Percentiles rank a stretch among this genome's conserved stretches.
Evolutionary conservation across 2,797 vertebrate species (phyloP).

Genomic region (Eulemur coronatus): DNA sequence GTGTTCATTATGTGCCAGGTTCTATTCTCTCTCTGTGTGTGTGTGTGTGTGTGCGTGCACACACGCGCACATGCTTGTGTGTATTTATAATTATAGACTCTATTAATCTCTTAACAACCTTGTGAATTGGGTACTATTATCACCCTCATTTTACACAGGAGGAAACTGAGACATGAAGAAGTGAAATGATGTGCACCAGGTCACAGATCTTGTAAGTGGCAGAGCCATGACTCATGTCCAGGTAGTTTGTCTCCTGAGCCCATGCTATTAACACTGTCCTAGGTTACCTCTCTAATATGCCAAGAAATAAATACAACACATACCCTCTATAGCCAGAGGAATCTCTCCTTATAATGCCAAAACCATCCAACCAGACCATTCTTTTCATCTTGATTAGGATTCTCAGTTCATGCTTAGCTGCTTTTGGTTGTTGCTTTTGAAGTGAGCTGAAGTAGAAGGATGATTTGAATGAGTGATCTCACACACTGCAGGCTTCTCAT

Average conservation of each 20-base stretch:
- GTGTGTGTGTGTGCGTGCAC: neutral
- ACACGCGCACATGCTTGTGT: neutral
- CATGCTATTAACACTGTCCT: neutral
- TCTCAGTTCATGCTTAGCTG: neutral
- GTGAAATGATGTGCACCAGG: neutral
- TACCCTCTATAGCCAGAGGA: neutral
- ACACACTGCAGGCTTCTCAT: neutral
- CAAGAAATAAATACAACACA: neutral
- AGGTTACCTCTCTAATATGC: neutral
- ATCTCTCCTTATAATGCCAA: neutral
- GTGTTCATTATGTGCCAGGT: neutral
- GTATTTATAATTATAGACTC: neutral
- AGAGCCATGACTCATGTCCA: neutral
- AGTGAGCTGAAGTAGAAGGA: neutral
- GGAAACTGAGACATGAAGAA: neutral
- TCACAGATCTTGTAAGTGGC: neutral
- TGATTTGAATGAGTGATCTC: neutral
- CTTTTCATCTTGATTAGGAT: slow-evolving; percentile 12
- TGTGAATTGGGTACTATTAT: neutral
- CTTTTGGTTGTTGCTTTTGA: neutral
- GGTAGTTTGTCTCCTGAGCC: neutral
- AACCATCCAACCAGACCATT: neutral
- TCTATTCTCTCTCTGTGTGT: neutral
- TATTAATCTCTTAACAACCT: neutral
- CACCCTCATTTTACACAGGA: neutral